Percentiles rank a stretch among this genome's conserved stretches.
Conservation (phyloP, 2,797 vertebrate species). For the Rhinella marina region DNA sequence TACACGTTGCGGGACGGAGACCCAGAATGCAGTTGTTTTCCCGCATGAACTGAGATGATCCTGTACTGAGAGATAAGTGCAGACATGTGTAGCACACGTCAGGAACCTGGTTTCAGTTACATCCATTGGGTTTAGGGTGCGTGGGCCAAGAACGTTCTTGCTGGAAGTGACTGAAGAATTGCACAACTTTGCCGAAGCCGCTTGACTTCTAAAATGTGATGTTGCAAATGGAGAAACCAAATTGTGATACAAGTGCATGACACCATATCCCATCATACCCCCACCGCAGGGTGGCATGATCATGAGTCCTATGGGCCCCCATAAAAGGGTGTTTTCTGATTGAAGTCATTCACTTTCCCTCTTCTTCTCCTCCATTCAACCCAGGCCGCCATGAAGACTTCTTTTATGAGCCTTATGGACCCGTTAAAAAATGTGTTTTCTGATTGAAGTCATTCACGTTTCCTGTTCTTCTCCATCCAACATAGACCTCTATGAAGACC, state of each 20-base stretch:
- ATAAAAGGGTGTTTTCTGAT: no score
- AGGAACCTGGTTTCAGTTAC: conserved; percentile 25
- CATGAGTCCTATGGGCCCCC: no score
- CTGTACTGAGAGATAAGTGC: conserved; percentile 29
- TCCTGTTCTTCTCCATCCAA: no score
- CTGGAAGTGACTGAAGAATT: conserved; percentile 15
- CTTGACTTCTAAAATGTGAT: neutral
- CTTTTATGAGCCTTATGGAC: no score
- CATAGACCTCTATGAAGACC: no score
- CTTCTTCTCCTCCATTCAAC: no score
- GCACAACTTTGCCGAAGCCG: neutral
- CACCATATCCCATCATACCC: neutral
- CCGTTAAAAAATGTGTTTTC: no score
- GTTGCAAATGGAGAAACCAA: neutral
- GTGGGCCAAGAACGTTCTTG: conserved; percentile 11
- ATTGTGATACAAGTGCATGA: neutral
- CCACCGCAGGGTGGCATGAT: no score
- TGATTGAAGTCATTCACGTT: no score
- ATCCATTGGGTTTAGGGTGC: conserved; percentile 20
- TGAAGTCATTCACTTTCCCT: no score
- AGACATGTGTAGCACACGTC: conserved; percentile 39
- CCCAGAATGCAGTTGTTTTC: neutral
- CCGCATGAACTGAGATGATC: conserved; percentile 40
- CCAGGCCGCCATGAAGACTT: no score
- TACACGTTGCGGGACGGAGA: neutral